A percentile compares a stretch with the other conserved stretches of the same genome.
Evolutionary conservation across 2,113 vertebrate genomes (phyloP).

Genomic region (Scalopus aquaticus): DNA sequence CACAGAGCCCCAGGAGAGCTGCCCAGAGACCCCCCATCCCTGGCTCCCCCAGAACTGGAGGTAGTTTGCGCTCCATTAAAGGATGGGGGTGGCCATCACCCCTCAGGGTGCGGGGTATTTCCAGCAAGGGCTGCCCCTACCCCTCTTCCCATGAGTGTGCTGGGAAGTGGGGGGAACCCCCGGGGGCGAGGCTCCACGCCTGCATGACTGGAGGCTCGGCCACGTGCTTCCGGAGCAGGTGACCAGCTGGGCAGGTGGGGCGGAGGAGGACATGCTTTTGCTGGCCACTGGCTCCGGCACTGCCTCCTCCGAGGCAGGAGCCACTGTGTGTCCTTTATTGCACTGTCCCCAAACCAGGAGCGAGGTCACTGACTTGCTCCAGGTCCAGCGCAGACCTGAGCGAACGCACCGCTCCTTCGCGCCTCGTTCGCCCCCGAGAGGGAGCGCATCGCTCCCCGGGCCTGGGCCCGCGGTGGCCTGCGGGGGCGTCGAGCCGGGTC

Average conservation of each 20-base stretch:
- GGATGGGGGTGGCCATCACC: neutral
- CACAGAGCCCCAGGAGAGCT: no score
- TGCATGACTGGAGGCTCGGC: no score
- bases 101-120: conserved; percentile 29
- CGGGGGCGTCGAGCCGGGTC: no score
- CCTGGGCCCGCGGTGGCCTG: no score
- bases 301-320: neutral
- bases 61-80: neutral
- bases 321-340: neutral
- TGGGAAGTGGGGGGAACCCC: no score
- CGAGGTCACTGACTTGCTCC: neutral
- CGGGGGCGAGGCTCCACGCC: accelerated
- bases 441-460: no score
- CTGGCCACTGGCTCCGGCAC: accelerated
- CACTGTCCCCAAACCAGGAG: accelerated
- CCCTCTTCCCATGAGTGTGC: no score
- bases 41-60: neutral
- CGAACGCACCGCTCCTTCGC: no score
- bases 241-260: neutral
- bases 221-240: no score
- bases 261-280: neutral
- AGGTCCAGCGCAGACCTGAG: no score
- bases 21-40: accelerated
- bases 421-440: no score
- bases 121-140: conserved; percentile 25